Evolutionary conservation across 2,888 invertebrate genomes (phyloP).

Genomic region (Barypeithes pellucidus): DNA sequence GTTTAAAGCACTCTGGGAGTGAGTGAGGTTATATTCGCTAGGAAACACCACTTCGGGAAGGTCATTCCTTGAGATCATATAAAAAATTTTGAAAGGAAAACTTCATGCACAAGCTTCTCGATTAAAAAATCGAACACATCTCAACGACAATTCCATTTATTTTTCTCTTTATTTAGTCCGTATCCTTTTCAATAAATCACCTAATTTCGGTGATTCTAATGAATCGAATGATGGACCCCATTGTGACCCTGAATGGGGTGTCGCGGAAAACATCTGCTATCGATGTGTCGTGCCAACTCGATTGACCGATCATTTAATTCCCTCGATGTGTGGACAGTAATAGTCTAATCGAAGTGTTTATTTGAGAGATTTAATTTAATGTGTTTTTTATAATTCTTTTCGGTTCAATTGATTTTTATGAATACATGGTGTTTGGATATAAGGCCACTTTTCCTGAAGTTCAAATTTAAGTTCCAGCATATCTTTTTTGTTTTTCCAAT

Average conservation of each 20-base stretch:
- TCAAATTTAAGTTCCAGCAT: too few species aligned
- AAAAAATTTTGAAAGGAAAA: too few species aligned
- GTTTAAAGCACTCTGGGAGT: too few species aligned
- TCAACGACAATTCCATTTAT: slow-evolving; percentile 45
- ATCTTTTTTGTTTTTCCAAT: too few species aligned
- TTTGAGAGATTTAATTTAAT: slow-evolving; percentile 7
- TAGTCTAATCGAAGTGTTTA: neutral
- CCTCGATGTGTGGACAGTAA: slow-evolving; percentile 43
- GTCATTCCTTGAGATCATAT: too few species aligned
- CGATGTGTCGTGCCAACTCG: slow-evolving; percentile 51
- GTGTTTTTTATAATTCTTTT: too few species aligned
- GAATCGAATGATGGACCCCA: slow-evolving; percentile 54
- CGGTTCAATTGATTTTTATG: too few species aligned
- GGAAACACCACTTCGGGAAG: too few species aligned
- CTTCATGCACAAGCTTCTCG: neutral
- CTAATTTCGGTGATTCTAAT: slow-evolving; percentile 54
- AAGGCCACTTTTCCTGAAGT: too few species aligned
- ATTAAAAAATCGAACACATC: slow-evolving; percentile 28
- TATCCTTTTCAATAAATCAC: slow-evolving; percentile 55
- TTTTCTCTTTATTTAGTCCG: slow-evolving; percentile 34
- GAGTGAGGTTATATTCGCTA: too few species aligned
- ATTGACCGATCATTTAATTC: slow-evolving; percentile 54
- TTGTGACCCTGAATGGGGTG: slow-evolving; percentile 51
- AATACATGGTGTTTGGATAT: too few species aligned
- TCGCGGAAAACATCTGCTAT: slow-evolving; percentile 55